Percentiles rank a stretch among this genome's conserved stretches.
phyloP scores from a whole-genome alignment of 2,113 vertebrate species.

The Salvelinus fontinalis region DNA sequence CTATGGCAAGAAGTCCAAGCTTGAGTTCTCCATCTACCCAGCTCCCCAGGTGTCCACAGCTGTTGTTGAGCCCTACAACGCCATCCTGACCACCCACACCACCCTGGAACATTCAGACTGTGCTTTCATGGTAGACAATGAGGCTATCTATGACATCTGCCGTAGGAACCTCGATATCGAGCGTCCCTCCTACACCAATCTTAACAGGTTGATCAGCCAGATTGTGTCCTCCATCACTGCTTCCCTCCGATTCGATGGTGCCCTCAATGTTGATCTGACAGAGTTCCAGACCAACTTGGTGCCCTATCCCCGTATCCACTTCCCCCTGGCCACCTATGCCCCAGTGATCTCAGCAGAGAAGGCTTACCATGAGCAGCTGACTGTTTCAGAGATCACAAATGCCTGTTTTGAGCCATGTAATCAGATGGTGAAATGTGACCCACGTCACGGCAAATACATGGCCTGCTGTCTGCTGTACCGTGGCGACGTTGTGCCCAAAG shows the following conservation, averaged over 20 bases:
- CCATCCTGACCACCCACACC: constrained; percentile 63
- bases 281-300: constrained; percentile 76
- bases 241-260: constrained; percentile 72
- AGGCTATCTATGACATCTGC: constrained; percentile 75
- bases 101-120: constrained; percentile 77
- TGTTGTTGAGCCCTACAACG: constrained; percentile 54
- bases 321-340: constrained; percentile 75
- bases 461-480: constrained; percentile 75
- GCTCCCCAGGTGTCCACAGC: constrained; percentile 72
- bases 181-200: constrained; percentile 68
- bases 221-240: constrained; percentile 72
- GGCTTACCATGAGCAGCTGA: constrained; percentile 75
- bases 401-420: constrained; percentile 75
- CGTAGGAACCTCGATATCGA: constrained; percentile 66
- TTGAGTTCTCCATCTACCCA: constrained; percentile 91
- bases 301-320: constrained; percentile 78
- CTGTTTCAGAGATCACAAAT: constrained; percentile 69
- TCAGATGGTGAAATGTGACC: constrained; percentile 54
- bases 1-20: constrained; percentile 90
- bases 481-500: constrained; percentile 76
- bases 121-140: constrained; percentile 75
- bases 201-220: constrained; percentile 75
- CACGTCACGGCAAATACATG: constrained; percentile 9
- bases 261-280: constrained; percentile 73
- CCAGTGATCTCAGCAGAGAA: constrained; percentile 78